Evolutionary conservation across 2,888 invertebrate genomes (phyloP).

Genomic region (Sinohyriopsis cumingii): DNA sequence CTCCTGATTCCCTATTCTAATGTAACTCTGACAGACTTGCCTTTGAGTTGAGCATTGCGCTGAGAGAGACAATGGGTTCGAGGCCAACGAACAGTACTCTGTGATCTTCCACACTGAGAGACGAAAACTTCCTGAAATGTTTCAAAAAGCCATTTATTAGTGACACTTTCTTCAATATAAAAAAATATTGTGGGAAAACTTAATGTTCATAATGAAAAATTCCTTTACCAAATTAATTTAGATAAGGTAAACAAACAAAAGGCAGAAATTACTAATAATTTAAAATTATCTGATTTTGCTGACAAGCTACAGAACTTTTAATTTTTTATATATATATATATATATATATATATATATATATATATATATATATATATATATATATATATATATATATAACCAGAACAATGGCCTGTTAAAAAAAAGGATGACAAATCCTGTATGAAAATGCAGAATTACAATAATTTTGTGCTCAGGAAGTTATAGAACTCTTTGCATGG

Average conservation of each 20-base stretch:
- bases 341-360: too few species aligned
- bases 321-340: too few species aligned
- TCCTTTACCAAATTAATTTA: background rate
- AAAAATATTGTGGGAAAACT: background rate
- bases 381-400: too few species aligned
- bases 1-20: too few species aligned
- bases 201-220: background rate
- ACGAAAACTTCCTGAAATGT: conserved; percentile 57
- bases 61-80: conserved; percentile 60
- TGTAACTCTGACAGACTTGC: conserved; percentile 30
- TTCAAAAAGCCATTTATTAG: background rate
- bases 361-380: too few species aligned
- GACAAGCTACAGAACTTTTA: too few species aligned
- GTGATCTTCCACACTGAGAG: conserved; percentile 57
- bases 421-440: too few species aligned
- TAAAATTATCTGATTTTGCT: too few species aligned
- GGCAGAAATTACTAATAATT: background rate
- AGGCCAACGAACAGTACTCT: conserved; percentile 56
- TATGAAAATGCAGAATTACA: too few species aligned
- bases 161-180: background rate
- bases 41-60: conserved; percentile 54
- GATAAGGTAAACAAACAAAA: background rate
- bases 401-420: too few species aligned
- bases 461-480: too few species aligned
- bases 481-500: too few species aligned